Conservation (phyloP, 2,888 invertebrate genomes). For the Capitulum mitella region DNA sequence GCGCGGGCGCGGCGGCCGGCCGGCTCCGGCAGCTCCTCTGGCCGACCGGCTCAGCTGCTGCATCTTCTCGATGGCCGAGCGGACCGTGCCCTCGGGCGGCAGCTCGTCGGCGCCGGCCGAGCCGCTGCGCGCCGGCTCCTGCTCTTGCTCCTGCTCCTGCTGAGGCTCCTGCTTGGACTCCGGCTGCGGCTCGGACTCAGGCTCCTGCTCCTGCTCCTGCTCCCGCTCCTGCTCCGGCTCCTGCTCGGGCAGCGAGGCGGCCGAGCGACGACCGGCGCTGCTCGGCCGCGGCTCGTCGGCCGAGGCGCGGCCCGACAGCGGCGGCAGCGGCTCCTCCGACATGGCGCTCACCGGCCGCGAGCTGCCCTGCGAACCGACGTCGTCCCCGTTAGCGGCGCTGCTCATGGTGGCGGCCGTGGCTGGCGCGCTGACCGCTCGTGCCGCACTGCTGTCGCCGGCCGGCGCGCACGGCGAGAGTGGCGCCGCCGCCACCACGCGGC, state of each 20-base stretch:
- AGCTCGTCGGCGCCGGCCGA: constrained; percentile 6
- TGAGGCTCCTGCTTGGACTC: neutral
- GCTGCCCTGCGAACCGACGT: neutral
- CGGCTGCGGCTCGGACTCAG: no score
- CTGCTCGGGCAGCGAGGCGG: neutral
- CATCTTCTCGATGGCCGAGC: neutral
- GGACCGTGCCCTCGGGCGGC: constrained; percentile 17
- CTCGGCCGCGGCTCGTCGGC: neutral
- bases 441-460: neutral
- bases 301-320: neutral
- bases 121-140: no score
- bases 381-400: neutral
- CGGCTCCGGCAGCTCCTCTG: neutral
- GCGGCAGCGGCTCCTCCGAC: constrained; percentile 13
- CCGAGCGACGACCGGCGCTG: neutral
- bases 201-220: neutral
- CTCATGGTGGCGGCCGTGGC: neutral
- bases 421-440: neutral
- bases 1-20: no score
- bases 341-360: neutral
- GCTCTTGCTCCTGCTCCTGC: no score
- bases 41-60: constrained; percentile 14
- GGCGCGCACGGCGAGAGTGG: neutral
- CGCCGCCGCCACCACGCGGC: neutral
- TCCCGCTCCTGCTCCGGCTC: neutral